Evolutionary conservation across 2,888 invertebrate genomes (phyloP).

Genomic region (Caenorhabditis imperialis): DNA sequence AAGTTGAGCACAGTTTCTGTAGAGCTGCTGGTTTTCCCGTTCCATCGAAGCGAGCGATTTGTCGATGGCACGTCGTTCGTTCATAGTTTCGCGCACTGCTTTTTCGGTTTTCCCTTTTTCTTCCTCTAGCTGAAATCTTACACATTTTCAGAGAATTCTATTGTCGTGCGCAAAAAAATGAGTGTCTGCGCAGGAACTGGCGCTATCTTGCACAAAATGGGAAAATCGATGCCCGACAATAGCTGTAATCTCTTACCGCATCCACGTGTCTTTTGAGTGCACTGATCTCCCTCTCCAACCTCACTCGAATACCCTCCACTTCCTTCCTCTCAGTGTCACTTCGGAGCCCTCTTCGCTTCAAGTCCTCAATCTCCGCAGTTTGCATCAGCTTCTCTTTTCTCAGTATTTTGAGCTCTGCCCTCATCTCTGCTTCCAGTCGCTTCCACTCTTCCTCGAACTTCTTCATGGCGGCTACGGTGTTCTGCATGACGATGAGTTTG

Average conservation of each 20-base stretch:
- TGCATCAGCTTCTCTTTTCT: constrained; percentile 64
- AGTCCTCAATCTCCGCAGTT: constrained; percentile 65
- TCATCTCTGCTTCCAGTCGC: constrained; percentile 62
- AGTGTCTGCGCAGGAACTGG: no score
- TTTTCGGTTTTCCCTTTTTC: constrained; percentile 66
- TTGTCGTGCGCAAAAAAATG: no score
- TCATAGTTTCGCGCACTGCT: constrained; percentile 65
- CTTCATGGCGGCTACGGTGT: constrained; percentile 45
- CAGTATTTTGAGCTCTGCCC: constrained; percentile 62
- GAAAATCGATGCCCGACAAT: neutral
- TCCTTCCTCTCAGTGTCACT: constrained; percentile 64
- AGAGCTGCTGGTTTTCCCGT: constrained; percentile 70
- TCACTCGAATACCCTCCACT: constrained; percentile 55
- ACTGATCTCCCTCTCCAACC: constrained; percentile 64
- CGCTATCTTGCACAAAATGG: no score
- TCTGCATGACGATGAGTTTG: constrained; percentile 37
- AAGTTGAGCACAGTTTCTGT: constrained; percentile 68
- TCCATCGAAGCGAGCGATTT: constrained; percentile 73
- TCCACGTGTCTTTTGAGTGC: constrained; percentile 66
- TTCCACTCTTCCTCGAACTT: constrained; percentile 63
- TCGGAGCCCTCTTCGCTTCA: constrained; percentile 45
- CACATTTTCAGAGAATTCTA: neutral
- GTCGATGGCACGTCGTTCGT: constrained; percentile 70
- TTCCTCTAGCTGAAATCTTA: constrained; percentile 67
- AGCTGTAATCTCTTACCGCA: constrained; percentile 50